Evolutionary conservation across 2,797 vertebrate species (phyloP).

Genomic region (Chelidonichthys spinosus): DNA sequence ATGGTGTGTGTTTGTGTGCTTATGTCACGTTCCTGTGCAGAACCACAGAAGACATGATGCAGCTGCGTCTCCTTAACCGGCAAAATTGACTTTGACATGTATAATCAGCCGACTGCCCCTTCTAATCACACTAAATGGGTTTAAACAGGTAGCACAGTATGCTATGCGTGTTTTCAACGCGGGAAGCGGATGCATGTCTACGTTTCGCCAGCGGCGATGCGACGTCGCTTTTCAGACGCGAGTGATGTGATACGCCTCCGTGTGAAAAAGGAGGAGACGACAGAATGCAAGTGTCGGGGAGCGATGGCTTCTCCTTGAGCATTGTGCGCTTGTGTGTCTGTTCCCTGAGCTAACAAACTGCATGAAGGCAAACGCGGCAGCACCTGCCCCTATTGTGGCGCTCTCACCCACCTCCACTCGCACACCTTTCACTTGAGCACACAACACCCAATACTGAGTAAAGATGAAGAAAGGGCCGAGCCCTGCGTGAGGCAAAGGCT

Average conservation of each 20-base stretch:
- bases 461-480: conserved; percentile 85
- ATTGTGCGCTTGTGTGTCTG: conserved; percentile 67
- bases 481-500: conserved; percentile 80
- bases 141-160: conserved; percentile 15
- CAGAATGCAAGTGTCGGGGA: conserved; percentile 55
- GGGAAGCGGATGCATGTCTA: conserved; percentile 51
- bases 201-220: conserved; percentile 25
- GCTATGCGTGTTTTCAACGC: conserved; percentile 46
- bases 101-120: conserved; percentile 1
- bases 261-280: conserved; percentile 52
- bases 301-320: conserved; percentile 68
- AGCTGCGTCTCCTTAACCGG: not conserved
- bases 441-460: conserved; percentile 89
- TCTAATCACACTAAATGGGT: conserved; percentile 34
- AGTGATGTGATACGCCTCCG: conserved; percentile 49
- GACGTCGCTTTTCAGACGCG: conserved; percentile 46
- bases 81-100: conserved; percentile 7
- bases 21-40: not conserved
- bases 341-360: conserved; percentile 76
- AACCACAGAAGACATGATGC: not conserved
- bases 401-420: conserved; percentile 71
- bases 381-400: conserved; percentile 80
- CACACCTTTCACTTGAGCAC: conserved; percentile 84
- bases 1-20: too few species aligned
- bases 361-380: conserved; percentile 73